Conservation (phyloP, 2,888 invertebrate species). For the Isotomurus palustris region DNA sequence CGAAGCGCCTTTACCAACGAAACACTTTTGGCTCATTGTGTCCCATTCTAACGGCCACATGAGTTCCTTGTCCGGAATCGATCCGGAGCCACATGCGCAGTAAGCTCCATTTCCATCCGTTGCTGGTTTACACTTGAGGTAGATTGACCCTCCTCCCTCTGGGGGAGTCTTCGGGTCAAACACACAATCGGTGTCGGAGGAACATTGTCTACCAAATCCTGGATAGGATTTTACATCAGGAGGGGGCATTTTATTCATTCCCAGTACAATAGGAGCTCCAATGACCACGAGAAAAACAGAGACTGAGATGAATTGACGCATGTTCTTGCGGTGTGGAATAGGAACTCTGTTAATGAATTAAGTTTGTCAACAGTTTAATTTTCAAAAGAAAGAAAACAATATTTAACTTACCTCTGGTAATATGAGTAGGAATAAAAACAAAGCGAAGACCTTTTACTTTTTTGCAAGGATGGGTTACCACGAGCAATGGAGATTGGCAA, state of each 20-base stretch:
- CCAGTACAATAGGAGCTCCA: no score
- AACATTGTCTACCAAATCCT: conserved; percentile 22
- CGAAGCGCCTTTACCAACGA: conserved; percentile 22
- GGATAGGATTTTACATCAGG: conserved; percentile 20
- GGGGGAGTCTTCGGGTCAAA: conserved; percentile 15
- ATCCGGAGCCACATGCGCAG: conserved; percentile 24
- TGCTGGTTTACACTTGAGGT: conserved; percentile 17
- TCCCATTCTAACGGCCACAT: conserved; percentile 25
- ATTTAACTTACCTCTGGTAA: no score
- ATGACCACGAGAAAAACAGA: no score
- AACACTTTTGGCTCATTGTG: conserved; percentile 5
- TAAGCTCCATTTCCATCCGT: conserved; percentile 6
- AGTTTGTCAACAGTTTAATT: no score
- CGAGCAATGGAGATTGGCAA: no score
- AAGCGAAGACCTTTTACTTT: no score
- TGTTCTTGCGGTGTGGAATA: no score
- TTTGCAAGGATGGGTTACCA: no score
- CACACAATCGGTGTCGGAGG: conserved; percentile 9
- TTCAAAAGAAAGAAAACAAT: no score
- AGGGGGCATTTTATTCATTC: conserved; percentile 28
- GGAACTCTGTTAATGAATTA: no score
- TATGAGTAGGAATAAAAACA: no score
- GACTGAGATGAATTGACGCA: no score
- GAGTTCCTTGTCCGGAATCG: conserved; percentile 14
- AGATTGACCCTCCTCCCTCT: conserved; percentile 9